These are phyloP conservation scores for Agraylea sexmaculata DNA, from an alignment of 1,140 invertebrate genomes.

Conservation along the genomic window DNA sequence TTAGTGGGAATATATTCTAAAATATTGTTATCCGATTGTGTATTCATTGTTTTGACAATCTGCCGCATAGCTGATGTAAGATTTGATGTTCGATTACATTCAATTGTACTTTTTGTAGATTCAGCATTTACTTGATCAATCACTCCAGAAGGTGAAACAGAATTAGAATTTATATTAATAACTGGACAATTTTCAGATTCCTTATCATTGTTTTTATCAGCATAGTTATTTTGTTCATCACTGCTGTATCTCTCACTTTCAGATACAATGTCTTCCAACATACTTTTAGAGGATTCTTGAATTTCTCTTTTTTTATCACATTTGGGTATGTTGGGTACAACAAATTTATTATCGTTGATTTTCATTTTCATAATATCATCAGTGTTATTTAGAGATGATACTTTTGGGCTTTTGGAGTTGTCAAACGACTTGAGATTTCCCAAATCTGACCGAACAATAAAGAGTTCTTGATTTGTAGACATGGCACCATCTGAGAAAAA, in stretches of 20 bases:
- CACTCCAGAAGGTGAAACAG: no score
- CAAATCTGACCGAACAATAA: slow-evolving; percentile 4
- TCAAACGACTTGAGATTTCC: slow-evolving; percentile 3
- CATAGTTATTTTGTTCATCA: slow-evolving; percentile 5
- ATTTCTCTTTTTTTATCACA: not conserved
- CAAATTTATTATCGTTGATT: slow-evolving; percentile 3
- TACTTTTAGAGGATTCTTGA: slow-evolving; percentile 4
- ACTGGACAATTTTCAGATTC: not conserved
- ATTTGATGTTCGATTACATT: slow-evolving; percentile 11
- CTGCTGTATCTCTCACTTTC: slow-evolving; percentile 20
- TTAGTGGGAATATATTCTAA: slow-evolving; percentile 38
- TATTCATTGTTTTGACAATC: slow-evolving; percentile 14
- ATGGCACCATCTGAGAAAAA: slow-evolving; percentile 12
- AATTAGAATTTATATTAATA: no score
- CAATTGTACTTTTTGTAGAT: slow-evolving; percentile 7
- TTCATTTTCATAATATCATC: slow-evolving; percentile 1
- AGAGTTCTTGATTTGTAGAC: slow-evolving; percentile 15
- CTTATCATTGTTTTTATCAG: not conserved
- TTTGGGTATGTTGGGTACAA: slow-evolving; percentile 14
- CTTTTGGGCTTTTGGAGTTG: slow-evolving; percentile 3
- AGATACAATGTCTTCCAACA: slow-evolving; percentile 19
- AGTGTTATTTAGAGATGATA: slow-evolving; percentile 14
- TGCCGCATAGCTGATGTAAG: slow-evolving; percentile 16
- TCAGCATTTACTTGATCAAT: no score
- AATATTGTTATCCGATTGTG: slow-evolving; percentile 2